phyloP scores from a whole-genome alignment of 2,113 vertebrate genomes.

The Pao palembangensis region DNA sequence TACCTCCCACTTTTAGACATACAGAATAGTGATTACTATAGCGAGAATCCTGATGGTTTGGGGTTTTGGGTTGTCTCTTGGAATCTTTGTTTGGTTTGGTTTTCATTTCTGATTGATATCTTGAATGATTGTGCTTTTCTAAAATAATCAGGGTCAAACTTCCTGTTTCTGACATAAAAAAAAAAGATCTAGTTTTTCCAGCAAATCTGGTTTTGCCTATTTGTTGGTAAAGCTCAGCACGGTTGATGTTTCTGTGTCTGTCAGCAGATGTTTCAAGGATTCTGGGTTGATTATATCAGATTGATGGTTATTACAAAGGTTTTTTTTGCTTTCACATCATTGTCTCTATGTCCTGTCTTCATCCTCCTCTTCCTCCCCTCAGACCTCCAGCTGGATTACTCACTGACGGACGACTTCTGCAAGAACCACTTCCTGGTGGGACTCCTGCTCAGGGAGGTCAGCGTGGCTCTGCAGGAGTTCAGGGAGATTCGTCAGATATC shows the following conservation, averaged over 20 bases:
- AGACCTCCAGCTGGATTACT: conserved; percentile 97
- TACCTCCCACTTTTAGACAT: not conserved
- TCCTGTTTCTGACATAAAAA: not conserved
- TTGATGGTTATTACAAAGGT: not conserved
- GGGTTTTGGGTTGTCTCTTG: no score
- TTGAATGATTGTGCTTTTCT: no score
- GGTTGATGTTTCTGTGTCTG: not conserved
- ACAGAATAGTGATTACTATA: no score
- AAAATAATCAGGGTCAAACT: not conserved
- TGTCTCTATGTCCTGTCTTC: not conserved
- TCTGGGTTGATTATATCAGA: not conserved
- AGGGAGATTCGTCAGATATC: conserved; percentile 88
- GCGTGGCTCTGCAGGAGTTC: conserved; percentile 88
- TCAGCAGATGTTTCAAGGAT: not conserved
- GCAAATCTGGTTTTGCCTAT: conserved; percentile 10
- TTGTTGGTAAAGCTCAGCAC: not conserved
- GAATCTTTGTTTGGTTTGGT: no score
- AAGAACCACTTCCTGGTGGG: conserved; percentile 97
- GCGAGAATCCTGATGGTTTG: no score
- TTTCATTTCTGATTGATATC: no score
- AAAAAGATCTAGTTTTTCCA: not conserved
- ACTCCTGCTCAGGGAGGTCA: conserved; percentile 89
- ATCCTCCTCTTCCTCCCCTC: conserved; percentile 43
- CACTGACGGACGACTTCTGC: conserved; percentile 95
- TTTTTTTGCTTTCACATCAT: not conserved